A percentile compares a stretch with the other conserved stretches of the same genome.
phyloP scores from a whole-genome alignment of 2,113 vertebrate species.

The Donacobius atricapilla region DNA sequence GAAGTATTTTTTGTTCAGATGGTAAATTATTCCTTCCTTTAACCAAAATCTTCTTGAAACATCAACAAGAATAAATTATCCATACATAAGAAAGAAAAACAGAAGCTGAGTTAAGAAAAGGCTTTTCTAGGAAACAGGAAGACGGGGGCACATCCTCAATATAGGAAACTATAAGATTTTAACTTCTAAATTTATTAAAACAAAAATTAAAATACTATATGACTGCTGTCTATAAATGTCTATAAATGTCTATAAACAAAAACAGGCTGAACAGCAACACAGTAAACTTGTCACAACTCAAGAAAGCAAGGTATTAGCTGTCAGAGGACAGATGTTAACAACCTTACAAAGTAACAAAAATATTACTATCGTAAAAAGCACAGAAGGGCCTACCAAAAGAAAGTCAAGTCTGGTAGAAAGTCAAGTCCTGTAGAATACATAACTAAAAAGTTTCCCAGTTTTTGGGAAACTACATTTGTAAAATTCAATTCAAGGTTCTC shows the following conservation, averaged over 20 bases:
- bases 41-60: neutral
- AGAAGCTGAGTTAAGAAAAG: neutral
- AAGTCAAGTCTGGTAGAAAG: no score
- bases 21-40: neutral
- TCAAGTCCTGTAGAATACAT: neutral
- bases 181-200: neutral
- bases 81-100: neutral
- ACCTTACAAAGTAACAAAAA: neutral
- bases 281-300: neutral
- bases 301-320: neutral
- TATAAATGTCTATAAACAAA: no score
- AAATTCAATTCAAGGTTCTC: neutral
- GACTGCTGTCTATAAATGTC: neutral
- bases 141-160: neutral
- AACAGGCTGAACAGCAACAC: neutral
- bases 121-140: neutral
- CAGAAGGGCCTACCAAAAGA: neutral
- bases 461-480: neutral
- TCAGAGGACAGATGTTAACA: neutral
- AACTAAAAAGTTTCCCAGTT: neutral
- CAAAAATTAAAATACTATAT: neutral
- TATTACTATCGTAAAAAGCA: neutral
- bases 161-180: neutral
- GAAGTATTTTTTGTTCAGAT: neutral
- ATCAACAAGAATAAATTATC: neutral